Evolutionary conservation across 2,113 vertebrate species (phyloP), one percentile per base, ranked within the genome.

Genomic region (Zosterops japonicus): DNA sequence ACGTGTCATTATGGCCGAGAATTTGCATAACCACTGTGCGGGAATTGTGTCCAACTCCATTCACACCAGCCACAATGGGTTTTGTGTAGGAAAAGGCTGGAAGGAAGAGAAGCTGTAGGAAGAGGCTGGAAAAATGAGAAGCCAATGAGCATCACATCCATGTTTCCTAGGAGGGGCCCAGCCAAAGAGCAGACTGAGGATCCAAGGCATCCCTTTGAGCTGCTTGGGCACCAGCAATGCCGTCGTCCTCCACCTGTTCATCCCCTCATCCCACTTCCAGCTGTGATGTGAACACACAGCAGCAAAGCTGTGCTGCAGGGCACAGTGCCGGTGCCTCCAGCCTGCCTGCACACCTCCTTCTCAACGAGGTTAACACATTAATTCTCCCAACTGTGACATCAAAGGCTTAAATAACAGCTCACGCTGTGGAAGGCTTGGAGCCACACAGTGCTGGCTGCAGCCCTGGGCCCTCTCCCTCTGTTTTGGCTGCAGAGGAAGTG

Each of bases 21-120:
- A 95, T 92, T 89, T 71, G 77, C 89, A 39, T 28, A 63, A 91
- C 82, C 13, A n/a, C 76, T 72, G 17, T 5, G 50, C 22, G 83
- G 84, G 94, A 94, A 92, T 84, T 41, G 87, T 64, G 81, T 33
- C 94, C 91, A 52, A 22, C 53, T 74, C 93, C 50, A 81, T 79
- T 84, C 89, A 49, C 6, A 7, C 49, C n/a, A 63, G 39, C 65
- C 77, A 72, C 80, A 89, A 49, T 47, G 44, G 50, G 28, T 35
- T 41, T 82, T 93, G 78, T 25, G 64, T 3, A 13, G 77, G 79
- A 27, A 35, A n/a, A 28, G 69, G 57, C 61, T 78, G 72, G 41
- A 52, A 75, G 16, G 17, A 41, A 61, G 17, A 20, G 59, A 61
- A 41, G 36, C 82, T 25, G 68, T 4, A 13, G 77, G 79, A 27